Base-by-base conservation (phyloP, 2,113 vertebrate species). In the Ifrita kowaldi region DNA sequence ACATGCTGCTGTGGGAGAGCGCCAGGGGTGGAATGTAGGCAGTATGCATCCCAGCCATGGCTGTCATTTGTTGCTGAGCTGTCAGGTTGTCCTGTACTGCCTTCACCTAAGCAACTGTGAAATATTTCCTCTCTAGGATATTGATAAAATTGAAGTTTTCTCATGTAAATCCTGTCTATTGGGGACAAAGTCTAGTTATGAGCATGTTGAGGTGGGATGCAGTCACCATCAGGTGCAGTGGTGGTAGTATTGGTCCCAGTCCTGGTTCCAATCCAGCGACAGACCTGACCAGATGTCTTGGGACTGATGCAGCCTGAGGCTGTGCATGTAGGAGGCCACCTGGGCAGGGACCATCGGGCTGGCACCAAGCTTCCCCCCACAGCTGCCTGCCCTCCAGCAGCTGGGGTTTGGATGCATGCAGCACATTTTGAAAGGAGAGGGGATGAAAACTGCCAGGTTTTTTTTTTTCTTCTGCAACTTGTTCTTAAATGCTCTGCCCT, bases 291-390 rank as follows among this genome's bases (percentile, higher is more conserved):
- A 1, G 0, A 0, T 77, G 46, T 71, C 35, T 49, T 81, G 68
- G 75, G 47, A 20, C 7, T 50, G 84, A 33, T 77, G 53, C 39
- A 68, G 50, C 28, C 63, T 1, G 1, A n/a, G 49, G 53, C 49
- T 52, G 42, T 57, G 47, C 28, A 11, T 46, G 28, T 1, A 0
- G 44, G 49, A 80, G 42, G 39, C 35, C 21, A 47, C 16, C 44
- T 14, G 64, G 47, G 39, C 59, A 65, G 50, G 32, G 27, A 49
- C n/a, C 0, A 0, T 11, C 33, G 0, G 0, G 9, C 62, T 86
- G 65, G 33, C 30, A 55, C 30, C 0, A 0, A n/a, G 30, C 16
- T 19, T 80, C 14, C 41, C 20, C 6, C 20, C 0, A 3, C 42
- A 52, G 89, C 55, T 80, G 59, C 67, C 46, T 79, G 50, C 44